Evolutionary conservation across 2,113 vertebrate genomes (phyloP).

Genomic region (Macroglossus sobrinus): DNA sequence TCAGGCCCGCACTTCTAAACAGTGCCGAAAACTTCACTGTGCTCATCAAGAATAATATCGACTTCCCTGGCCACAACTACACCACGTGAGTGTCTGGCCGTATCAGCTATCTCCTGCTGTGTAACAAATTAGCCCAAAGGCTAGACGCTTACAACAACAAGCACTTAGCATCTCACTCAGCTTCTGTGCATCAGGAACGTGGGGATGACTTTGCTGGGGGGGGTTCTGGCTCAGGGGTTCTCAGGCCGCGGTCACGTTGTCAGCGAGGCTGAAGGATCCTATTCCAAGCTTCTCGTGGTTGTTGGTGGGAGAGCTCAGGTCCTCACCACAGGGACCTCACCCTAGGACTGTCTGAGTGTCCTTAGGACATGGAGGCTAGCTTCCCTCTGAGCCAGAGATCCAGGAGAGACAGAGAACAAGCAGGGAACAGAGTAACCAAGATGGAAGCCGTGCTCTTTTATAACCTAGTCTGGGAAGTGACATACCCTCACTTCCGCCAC

Average conservation of each 20-base stretch:
- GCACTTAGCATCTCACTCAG: background rate
- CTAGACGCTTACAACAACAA: background rate
- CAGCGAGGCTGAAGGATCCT: background rate
- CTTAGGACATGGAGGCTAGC: background rate
- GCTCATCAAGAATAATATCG: slow-evolving; percentile 89
- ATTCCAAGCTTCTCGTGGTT: background rate
- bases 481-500: background rate
- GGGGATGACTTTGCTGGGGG: background rate
- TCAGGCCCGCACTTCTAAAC: slow-evolving; percentile 85
- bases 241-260: background rate
- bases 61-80: slow-evolving; percentile 88
- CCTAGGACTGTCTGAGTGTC: background rate
- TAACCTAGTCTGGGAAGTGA: background rate
- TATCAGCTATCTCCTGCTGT: background rate
- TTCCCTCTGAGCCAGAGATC: background rate
- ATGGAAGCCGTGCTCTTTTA: background rate
- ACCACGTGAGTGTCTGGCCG: slow-evolving; percentile 77
- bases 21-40: slow-evolving; percentile 90
- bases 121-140: background rate
- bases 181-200: background rate
- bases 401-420: background rate
- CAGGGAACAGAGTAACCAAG: background rate
- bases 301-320: background rate
- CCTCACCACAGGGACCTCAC: background rate
- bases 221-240: background rate